Conservation (phyloP, 2,888 invertebrate species). For the Phyllotreta cruciferae region DNA sequence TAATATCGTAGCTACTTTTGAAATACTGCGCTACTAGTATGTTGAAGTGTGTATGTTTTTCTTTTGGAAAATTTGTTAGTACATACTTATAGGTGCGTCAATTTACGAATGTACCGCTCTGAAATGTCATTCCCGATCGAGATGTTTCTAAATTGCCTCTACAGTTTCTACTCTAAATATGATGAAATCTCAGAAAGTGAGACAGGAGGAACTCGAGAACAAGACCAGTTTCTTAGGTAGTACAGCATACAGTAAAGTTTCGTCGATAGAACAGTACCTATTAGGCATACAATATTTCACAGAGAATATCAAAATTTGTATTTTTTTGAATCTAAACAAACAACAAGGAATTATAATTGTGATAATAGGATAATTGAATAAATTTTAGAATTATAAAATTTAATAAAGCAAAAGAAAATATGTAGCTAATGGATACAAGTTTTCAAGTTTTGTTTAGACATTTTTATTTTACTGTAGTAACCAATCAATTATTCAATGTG, state of each 20-base stretch:
- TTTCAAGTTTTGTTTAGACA: no score
- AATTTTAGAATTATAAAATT: no score
- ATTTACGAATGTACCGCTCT: not conserved
- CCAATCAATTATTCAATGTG: no score
- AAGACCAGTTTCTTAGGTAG: slow-evolving; percentile 56
- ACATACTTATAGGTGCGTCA: slow-evolving; percentile 22
- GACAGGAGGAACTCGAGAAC: slow-evolving; percentile 40
- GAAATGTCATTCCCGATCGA: slow-evolving; percentile 30
- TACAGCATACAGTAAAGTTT: slow-evolving; percentile 51
- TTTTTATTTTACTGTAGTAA: no score
- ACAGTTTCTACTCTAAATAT: slow-evolving; percentile 50
- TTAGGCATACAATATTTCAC: slow-evolving; percentile 4
- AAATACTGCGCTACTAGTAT: no score
- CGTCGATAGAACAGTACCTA: slow-evolving; percentile 17
- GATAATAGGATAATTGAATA: no score
- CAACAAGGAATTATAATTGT: not conserved
- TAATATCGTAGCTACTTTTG: no score
- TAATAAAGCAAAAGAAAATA: no score
- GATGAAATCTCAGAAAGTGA: slow-evolving; percentile 47
- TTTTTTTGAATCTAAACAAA: not conserved
- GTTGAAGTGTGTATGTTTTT: not conserved
- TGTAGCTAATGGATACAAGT: no score
- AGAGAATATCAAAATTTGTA: not conserved
- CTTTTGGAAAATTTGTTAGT: not conserved
- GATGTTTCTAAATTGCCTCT: slow-evolving; percentile 39